Conservation (phyloP, 2,797 vertebrate species). For the Tragopan temminckii region DNA sequence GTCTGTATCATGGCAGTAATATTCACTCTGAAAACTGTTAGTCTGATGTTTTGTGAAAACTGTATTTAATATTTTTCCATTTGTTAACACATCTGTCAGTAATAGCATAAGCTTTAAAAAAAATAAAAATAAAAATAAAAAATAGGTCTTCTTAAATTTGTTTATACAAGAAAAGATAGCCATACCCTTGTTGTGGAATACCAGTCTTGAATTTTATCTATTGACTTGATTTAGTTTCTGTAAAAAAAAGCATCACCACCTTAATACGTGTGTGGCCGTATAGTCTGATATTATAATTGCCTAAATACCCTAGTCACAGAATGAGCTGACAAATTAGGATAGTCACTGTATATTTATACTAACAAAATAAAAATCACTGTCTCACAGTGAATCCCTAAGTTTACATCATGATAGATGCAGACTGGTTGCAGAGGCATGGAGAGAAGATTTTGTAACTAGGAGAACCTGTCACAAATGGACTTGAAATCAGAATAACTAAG, state of each 20-base stretch:
- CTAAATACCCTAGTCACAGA: not conserved
- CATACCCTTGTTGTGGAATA: not conserved
- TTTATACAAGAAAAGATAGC: not conserved
- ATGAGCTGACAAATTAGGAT: not conserved
- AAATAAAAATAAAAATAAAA: not conserved
- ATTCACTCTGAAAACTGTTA: not conserved
- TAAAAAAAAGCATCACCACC: not conserved
- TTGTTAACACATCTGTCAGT: not conserved
- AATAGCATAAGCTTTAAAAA: not conserved
- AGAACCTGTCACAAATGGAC: not conserved
- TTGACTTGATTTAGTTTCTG: not conserved
- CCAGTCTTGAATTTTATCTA: not conserved
- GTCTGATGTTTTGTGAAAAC: not conserved
- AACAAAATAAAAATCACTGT: not conserved
- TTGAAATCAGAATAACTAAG: not conserved
- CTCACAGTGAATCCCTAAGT: not conserved
- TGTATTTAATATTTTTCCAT: not conserved
- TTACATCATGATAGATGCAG: not conserved
- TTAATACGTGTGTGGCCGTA: not conserved
- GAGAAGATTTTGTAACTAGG: not conserved
- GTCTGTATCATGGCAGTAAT: not conserved
- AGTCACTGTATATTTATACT: not conserved
- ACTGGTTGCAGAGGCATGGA: not conserved
- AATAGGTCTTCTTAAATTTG: not conserved
- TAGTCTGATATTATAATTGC: not conserved